These are phyloP conservation scores for Spea bombifrons DNA, from an alignment of 2,113 vertebrate genomes.

Conservation along the genomic window DNA sequence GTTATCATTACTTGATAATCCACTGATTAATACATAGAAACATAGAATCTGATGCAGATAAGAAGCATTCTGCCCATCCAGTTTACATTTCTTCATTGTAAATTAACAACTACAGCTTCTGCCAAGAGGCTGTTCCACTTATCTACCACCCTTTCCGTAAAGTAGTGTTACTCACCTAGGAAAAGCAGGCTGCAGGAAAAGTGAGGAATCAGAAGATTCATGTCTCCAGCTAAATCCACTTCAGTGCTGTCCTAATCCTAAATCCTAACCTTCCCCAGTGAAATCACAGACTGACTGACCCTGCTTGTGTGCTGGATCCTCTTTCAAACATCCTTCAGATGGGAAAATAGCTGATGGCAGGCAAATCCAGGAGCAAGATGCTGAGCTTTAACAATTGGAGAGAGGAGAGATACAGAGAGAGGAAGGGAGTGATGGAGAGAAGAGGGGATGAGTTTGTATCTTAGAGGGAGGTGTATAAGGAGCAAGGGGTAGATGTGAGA, in stretches of 20 bases:
- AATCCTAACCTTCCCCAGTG: not conserved
- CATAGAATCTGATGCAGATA: too few species aligned
- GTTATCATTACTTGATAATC: too few species aligned
- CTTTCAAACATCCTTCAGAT: constrained; percentile 36
- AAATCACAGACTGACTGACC: not conserved
- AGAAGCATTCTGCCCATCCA: too few species aligned
- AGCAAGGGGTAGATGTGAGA: too few species aligned
- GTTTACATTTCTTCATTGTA: too few species aligned
- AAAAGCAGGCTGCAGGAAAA: constrained; percentile 17
- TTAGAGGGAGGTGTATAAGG: not conserved
- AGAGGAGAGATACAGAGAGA: not conserved
- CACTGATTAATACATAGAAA: too few species aligned
- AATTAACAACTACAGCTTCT: too few species aligned
- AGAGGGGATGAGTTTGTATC: not conserved
- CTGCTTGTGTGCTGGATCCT: constrained; percentile 17
- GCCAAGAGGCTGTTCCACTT: too few species aligned
- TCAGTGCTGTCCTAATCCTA: not conserved
- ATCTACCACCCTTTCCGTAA: too few species aligned
- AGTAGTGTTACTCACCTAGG: constrained; percentile 14
- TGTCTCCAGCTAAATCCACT: not conserved
- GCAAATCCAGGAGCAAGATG: constrained; percentile 31
- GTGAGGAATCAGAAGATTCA: constrained; percentile 18
- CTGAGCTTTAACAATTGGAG: constrained; percentile 28
- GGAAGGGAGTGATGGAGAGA: not conserved
- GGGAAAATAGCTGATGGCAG: constrained; percentile 40